phyloP scores from a whole-genome alignment of 1,140 invertebrate genomes.

The Andricus grossulariae region DNA sequence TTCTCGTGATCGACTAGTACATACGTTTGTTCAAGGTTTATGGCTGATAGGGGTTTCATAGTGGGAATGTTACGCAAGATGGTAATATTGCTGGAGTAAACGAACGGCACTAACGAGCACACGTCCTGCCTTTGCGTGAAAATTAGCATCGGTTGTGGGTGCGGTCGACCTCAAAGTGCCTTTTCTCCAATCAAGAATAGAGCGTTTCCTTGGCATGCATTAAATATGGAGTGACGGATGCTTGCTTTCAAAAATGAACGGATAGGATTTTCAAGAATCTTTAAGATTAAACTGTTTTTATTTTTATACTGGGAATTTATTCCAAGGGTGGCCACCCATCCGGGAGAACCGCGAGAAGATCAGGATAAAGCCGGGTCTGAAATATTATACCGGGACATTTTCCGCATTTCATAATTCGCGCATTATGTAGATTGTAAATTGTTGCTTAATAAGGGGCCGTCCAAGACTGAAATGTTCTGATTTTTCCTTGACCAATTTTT shows the following conservation, averaged over 20 bases:
- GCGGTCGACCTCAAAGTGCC: conserved; percentile 33
- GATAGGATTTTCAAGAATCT: no score
- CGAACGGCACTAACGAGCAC: conserved; percentile 16
- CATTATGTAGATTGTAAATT: no score
- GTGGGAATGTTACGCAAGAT: conserved; percentile 13
- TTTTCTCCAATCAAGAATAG: conserved; percentile 25
- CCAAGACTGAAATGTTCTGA: no score
- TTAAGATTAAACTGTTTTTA: no score
- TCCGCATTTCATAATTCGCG: no score
- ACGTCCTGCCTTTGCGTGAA: conserved; percentile 6
- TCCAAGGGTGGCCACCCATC: no score
- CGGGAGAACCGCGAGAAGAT: no score
- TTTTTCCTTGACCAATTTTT: no score
- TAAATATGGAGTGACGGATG: background rate
- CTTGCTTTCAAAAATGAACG: background rate
- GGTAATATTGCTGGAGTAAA: conserved; percentile 8
- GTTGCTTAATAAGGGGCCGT: no score
- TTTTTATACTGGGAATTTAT: no score
- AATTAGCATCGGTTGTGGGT: conserved; percentile 37
- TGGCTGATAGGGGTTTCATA: conserved; percentile 1
- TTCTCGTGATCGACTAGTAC: background rate
- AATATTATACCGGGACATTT: no score
- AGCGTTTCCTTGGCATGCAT: conserved; percentile 18
- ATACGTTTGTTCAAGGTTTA: conserved; percentile 2
- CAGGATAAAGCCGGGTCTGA: no score